Conservation (phyloP, 2,888 invertebrate species). For the Mythimna impura region DNA sequence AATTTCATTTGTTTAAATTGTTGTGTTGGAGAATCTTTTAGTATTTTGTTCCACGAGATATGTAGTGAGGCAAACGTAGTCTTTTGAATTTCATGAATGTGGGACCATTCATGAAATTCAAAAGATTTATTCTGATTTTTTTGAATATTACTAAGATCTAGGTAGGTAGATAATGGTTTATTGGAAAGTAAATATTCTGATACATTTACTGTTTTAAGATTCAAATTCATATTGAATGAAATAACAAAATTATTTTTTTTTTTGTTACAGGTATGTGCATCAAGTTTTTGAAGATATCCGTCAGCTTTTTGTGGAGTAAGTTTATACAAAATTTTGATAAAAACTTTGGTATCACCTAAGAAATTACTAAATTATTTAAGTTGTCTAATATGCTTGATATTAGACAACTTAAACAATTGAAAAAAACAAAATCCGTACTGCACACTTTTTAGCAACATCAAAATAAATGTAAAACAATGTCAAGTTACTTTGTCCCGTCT, state of each 20-base stretch:
- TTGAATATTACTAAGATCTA: neutral
- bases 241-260: neutral
- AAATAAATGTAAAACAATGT: neutral
- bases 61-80: neutral
- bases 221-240: neutral
- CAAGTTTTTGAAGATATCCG: neutral
- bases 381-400: no score
- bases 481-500: no score
- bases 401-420: no score
- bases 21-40: slow-evolving; percentile 4
- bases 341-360: no score
- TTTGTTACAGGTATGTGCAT: slow-evolving; percentile 48
- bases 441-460: neutral
- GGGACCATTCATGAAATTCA: no score
- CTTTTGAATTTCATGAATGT: neutral
- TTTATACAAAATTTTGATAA: neutral
- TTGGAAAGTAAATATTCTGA: neutral
- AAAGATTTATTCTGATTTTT: no score
- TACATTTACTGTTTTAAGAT: no score
- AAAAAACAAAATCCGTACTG: no score
- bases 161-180: neutral
- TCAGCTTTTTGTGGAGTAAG: neutral
- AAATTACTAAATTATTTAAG: no score
- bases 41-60: slow-evolving; percentile 7
- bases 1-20: slow-evolving; percentile 49